Evolutionary conservation across 2,113 vertebrate species (phyloP).

Genomic region (Todiramphus saurophagus): DNA sequence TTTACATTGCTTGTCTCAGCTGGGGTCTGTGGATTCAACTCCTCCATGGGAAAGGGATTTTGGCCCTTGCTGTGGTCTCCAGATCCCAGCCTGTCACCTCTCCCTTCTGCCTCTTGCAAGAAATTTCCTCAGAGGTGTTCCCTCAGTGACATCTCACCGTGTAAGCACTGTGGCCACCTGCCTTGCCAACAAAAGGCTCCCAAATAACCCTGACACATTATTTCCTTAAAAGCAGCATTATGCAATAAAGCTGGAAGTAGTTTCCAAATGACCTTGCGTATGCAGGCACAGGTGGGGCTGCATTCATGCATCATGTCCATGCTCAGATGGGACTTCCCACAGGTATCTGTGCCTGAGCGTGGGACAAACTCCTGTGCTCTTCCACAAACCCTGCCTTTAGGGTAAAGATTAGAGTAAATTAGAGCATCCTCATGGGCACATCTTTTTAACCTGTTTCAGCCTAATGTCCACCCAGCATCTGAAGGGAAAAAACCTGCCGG

Average conservation of each 20-base stretch:
- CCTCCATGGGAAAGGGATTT: background rate
- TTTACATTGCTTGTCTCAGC: background rate
- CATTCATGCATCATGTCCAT: accelerated
- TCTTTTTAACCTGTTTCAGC: background rate
- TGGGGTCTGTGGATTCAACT: accelerated
- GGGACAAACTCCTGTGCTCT: accelerated
- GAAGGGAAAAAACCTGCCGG: accelerated
- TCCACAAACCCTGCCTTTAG: background rate
- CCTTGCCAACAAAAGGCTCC: background rate
- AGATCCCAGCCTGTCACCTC: accelerated
- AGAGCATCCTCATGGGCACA: accelerated
- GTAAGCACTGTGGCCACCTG: background rate
- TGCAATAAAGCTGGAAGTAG: background rate
- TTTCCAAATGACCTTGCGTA: accelerated
- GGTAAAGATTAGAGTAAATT: background rate
- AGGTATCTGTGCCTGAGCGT: background rate
- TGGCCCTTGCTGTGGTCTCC: accelerated
- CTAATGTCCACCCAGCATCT: too few species aligned
- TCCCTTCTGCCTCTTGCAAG: background rate
- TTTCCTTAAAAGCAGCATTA: background rate
- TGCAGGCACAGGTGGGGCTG: accelerated
- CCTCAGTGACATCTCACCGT: accelerated
- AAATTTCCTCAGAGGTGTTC: background rate
- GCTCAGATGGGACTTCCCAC: accelerated
- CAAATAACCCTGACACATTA: background rate